These are phyloP conservation scores for Diplodus puntazzo DNA, from an alignment of 2,797 vertebrate genomes.

Conservation along the genomic window DNA sequence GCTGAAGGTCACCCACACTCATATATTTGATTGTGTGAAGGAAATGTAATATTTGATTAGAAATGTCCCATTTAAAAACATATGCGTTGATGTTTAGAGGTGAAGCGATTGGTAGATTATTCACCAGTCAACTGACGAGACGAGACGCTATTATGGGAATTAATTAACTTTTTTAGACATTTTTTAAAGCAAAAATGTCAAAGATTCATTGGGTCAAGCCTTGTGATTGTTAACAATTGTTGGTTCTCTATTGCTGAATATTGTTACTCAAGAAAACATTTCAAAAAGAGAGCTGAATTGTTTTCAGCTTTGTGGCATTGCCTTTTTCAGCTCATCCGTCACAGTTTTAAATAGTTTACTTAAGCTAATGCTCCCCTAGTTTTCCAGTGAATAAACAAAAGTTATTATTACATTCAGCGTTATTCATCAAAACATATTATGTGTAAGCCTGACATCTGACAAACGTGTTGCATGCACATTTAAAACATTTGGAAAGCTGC, in stretches of 20 bases:
- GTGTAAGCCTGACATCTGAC: too few species aligned
- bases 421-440: too few species aligned
- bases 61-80: background rate
- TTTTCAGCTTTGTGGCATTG: background rate
- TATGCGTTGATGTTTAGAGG: background rate
- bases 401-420: too few species aligned
- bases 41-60: constrained; percentile 15
- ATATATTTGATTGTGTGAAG: constrained; percentile 16
- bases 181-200: background rate
- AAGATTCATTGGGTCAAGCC: background rate
- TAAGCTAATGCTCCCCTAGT: too few species aligned
- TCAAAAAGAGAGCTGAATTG: background rate
- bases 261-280: background rate
- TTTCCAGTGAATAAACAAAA: too few species aligned
- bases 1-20: constrained; percentile 51
- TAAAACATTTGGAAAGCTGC: too few species aligned
- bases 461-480: too few species aligned
- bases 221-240: background rate
- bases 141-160: too few species aligned
- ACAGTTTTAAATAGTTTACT: background rate
- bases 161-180: rapidly evolving
- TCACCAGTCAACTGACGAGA: background rate
- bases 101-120: background rate
- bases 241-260: background rate
- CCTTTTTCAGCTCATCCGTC: background rate